Evolutionary conservation across 2,113 vertebrate species (phyloP), one percentile per base, ranked within the genome.

Genomic region (Eudorcas thomsonii): DNA sequence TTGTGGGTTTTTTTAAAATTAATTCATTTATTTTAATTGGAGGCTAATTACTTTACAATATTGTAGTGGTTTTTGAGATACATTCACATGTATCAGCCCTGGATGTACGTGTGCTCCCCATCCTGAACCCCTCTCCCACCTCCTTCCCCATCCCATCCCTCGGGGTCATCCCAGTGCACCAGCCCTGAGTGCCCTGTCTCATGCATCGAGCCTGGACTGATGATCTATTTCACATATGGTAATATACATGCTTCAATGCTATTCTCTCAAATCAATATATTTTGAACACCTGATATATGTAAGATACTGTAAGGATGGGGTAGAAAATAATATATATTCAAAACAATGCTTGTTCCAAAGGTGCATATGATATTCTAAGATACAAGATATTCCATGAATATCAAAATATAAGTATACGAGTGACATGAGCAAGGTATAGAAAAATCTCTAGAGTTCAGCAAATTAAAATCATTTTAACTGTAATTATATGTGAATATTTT

Each of bases 181-280:
- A 36, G 9, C 64, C n/a, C n/a, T 71, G n/a, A 71, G 64, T 5
- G 2, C 2, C 64, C 64, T 71, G 64, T 71, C 64, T 71, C 64
- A 71, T n/a, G 64, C 64, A 36, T 21, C 1, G 0, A 71, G 19
- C 19, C 64, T 36, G 64, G n/a, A 36, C 19, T 71, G 19, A 5
- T 0, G 2, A 71, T 23, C 64, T 71, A 6, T 71, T 71, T 36
- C 64, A 71, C 64, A 36, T 12, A 12, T 6, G 9, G 2, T 39
- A 36, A 71, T 36, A 71, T 23, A 71, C 19, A 71, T 39, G 19
- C 23, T 71, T 71, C n/a, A 71, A 39, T 71, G n/a, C 9, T 71
- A 36, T 71, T 36, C 19, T 71, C n/a, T 71, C n/a, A 23, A 71
- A 71, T 71, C 19, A 36, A 71, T 71, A 12, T 71, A 71, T 36